These are phyloP conservation scores for Horisme vitalbata DNA, from an alignment of 2,888 invertebrate genomes.

Conservation along the genomic window DNA sequence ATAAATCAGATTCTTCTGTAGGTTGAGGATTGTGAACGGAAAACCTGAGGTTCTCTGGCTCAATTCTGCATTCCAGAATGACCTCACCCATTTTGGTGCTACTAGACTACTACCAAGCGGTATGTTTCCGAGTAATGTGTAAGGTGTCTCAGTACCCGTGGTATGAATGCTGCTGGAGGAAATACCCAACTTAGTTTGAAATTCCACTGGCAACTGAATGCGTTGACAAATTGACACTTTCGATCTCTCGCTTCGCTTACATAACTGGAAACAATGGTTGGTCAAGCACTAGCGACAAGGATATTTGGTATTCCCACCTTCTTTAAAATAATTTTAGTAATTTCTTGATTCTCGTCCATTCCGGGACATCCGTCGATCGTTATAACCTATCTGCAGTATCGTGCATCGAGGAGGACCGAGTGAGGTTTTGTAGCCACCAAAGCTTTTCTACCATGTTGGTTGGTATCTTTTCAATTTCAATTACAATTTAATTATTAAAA, in stretches of 20 bases:
- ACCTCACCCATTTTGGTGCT: conserved; percentile 26
- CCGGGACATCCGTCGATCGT: not conserved
- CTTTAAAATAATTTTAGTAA: not conserved
- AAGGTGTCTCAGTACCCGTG: conserved; percentile 30
- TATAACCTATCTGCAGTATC: not conserved
- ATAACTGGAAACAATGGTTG: conserved; percentile 3
- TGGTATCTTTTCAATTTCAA: too few species aligned
- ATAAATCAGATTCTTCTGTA: too few species aligned
- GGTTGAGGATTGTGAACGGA: too few species aligned
- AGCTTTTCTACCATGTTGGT: not conserved
- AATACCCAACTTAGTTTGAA: conserved; percentile 33
- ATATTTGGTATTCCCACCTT: not conserved
- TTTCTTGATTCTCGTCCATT: not conserved
- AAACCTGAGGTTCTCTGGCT: too few species aligned
- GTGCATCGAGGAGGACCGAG: not conserved
- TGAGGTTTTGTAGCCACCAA: not conserved
- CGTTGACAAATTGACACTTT: conserved; percentile 14
- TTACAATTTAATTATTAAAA: too few species aligned
- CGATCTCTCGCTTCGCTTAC: conserved; percentile 19
- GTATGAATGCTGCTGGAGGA: conserved; percentile 31
- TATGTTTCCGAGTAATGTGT: conserved; percentile 22
- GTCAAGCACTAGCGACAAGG: not conserved
- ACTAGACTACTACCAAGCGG: conserved; percentile 26
- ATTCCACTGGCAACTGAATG: conserved; percentile 31
- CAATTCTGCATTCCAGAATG: conserved; percentile 29